Percentiles rank a stretch among this genome's conserved stretches.
phyloP scores from a whole-genome alignment of 2,113 vertebrate genomes.

The Rhinolophus ferrumequinum region DNA sequence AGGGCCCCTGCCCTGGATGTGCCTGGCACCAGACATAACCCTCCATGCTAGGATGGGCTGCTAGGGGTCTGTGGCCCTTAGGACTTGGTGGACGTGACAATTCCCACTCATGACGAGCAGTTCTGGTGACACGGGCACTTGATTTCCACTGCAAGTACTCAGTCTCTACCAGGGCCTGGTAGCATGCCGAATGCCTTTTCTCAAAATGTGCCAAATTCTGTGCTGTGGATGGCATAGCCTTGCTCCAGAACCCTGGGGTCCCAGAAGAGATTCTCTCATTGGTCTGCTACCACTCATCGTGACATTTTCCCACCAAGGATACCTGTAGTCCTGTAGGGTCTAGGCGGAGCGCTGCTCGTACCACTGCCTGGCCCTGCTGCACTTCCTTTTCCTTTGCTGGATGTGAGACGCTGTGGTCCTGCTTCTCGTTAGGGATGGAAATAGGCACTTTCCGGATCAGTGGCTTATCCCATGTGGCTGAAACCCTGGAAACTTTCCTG shows the following conservation, averaged over 20 bases:
- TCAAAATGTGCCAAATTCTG: background rate
- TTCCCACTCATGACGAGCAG: background rate
- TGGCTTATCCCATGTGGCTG: accelerated
- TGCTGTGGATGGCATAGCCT: background rate
- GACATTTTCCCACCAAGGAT: background rate
- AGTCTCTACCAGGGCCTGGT: no score
- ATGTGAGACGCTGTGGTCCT: background rate
- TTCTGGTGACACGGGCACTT: background rate
- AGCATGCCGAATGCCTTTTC: background rate
- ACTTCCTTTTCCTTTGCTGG: background rate
- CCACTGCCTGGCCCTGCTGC: accelerated
- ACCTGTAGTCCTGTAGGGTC: accelerated
- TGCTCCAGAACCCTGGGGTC: background rate
- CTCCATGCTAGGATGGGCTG: no score
- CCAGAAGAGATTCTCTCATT: accelerated
- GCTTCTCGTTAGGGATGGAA: background rate
- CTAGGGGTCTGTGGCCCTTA: background rate
- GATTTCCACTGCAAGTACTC: accelerated
- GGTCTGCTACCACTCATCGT: background rate
- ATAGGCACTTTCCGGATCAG: no score
- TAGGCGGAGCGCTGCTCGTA: accelerated
- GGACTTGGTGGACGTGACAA: background rate
- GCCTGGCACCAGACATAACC: background rate
- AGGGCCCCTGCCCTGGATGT: no score
- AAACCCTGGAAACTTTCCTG: accelerated